Base-by-base conservation (phyloP, 2,797 vertebrate genomes). In the Sebastes paucispinis region DNA sequence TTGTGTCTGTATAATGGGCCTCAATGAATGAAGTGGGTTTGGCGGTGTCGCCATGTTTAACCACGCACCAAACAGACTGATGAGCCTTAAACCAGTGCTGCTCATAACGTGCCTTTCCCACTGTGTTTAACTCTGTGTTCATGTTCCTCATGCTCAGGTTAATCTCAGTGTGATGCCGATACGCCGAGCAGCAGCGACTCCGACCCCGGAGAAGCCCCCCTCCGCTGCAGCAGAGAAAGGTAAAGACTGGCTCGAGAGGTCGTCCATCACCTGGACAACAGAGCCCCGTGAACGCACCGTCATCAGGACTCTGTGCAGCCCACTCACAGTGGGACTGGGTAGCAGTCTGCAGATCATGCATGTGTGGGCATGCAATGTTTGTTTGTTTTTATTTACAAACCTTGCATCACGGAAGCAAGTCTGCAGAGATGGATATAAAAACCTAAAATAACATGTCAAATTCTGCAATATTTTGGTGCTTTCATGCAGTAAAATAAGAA, bases 181-280 rank as follows among this genome's bases (percentile, higher is more conserved):
- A 92, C 97, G 98, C 60, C 96, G 98, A 91, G 91, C 97, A 22
- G 95, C 98, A 88, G 97, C 96, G 47, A 94, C 96, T 72, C 95
- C 97, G 3, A 94, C 96, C 63, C 96, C 96, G 93, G 98, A 98
- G 94, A 97, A 97, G 67, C 77, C 80, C 54, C 93, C 97, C 81
- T 95, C 96, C 76, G 96, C 96, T 82, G 96, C 97, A 82, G 91
- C 96, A 83, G 96, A 97, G 18, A 96, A 96, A 95, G 97, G 96
- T 87, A 39, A 95, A 84, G 93, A 81, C 94, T 58, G 85, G 95
- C 36, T 39, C 4, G 36, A 39, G 12, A 39, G 86, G 78, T 75
- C 57, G 79, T 43, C 27, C 69, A 39, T 66, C 62, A 65, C 34
- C 67, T 54, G 24, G 52, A 66, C 73, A 43, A 43, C 1, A 1